Evolutionary conservation across 2,113 vertebrate genomes (phyloP).

Genomic region (Dasypus novemcinctus): DNA sequence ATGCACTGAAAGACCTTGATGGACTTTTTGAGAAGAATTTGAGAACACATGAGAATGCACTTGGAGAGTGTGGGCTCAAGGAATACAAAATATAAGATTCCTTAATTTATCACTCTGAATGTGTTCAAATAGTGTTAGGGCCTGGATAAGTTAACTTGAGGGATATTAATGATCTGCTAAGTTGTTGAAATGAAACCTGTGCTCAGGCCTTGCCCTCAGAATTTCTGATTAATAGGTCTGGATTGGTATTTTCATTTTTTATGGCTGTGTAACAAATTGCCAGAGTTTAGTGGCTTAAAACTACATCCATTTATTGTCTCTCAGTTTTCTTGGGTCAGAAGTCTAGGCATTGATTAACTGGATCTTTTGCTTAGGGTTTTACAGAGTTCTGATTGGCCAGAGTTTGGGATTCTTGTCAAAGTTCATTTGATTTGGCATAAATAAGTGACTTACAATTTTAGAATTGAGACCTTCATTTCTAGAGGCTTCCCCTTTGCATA

Average conservation of each 20-base stretch:
- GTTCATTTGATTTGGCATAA: not conserved
- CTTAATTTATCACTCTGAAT: not conserved
- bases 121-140: not conserved
- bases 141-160: not conserved
- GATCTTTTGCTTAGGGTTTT: not conserved
- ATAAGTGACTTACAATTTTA: not conserved
- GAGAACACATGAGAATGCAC: not conserved
- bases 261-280: no score
- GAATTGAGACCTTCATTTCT: not conserved
- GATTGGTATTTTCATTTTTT: no score
- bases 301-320: no score
- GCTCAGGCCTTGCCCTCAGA: not conserved
- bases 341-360: not conserved
- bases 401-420: not conserved
- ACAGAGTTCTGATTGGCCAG: not conserved
- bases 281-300: no score
- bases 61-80: not conserved
- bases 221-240: not conserved
- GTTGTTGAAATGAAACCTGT: not conserved
- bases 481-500: not conserved
- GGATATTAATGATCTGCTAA: not conserved
- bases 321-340: not conserved
- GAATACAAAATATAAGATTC: not conserved
- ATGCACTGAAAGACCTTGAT: not conserved
- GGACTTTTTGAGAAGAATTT: not conserved